Evolutionary conservation across 2,888 invertebrate genomes (phyloP), one percentile per base, ranked within the genome.

Genomic region (Nectonema munidae): DNA sequence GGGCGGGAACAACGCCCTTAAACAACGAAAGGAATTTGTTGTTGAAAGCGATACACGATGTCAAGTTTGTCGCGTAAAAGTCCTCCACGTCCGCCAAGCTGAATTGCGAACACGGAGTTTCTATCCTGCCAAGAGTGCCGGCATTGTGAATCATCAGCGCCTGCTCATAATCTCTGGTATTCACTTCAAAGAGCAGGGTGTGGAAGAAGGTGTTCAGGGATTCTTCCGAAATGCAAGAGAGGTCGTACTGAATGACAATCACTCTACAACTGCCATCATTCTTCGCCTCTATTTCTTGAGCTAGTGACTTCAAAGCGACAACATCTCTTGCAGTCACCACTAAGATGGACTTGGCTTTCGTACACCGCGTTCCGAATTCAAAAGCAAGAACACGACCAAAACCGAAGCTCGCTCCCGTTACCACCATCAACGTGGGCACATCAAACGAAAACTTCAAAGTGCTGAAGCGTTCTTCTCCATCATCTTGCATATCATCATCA

Each of bases 121-220:
- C n/a, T n/a, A n/a, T n/a, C n/a, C n/a, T n/a, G n/a, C n/a, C n/a
- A n/a, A n/a, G n/a, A 18, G 35, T 34, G 14, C 19, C 35, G 11
- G 35, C 35, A 34, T 34, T 34, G 19, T 34, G 6, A 5, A 34
- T 6, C 6, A 34, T 16, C 11, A 34, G 6, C 5, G 20, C 6
- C 14, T 34, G 35, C 11, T 16, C 17, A 19, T 19, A 11, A 25
- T 25, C 25, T 9, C 25, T 6, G n/a, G 25, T 9, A 9, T 25
- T 25, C n/a, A 25, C 9, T 9, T 9, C n/a, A 9, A n/a, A n/a
- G n/a, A 9, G 9, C n/a, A 25, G n/a, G 6, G 25, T 25, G 6
- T 25, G 6, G 9, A 6, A 25, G n/a, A 25, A 25, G n/a, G 6
- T n/a, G n/a, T 6, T 25, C 25, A 6, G n/a, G 6, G 6, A 9